Evolutionary conservation across 2,888 invertebrate genomes (phyloP), one percentile per base, ranked within the genome.

Genomic region (Patella depressa): DNA sequence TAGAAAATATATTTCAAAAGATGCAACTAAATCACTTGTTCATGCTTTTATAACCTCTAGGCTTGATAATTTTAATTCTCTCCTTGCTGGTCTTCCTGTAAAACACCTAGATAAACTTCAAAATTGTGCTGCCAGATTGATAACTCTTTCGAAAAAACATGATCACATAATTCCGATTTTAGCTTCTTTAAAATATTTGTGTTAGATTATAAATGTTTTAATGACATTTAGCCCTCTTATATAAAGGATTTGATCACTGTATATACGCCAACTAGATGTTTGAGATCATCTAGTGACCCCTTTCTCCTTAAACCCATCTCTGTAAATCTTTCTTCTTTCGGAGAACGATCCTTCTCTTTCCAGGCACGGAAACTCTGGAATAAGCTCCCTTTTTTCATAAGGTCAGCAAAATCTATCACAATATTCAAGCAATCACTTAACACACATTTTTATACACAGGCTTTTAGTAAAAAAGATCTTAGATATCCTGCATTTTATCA

Each of bases 251-350:
- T 59, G 4, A 29, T 29, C 3, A 29, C 29, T 29, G 29, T 29
- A 29, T n/a, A n/a, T 29, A 29, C 29, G 29, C 29, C 29, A 29
- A 29, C 29, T 29, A 17, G 59, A n/a, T 17, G 17, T n/a, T n/a
- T 19, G 5, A 12, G 59, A 59, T 59, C 59, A n/a, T 3, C 59
- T 59, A 17, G 19, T n/a, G 17, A 59, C 59, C 17, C 17, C 17
- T 29, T 29, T 29, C 59, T 59, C 59, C 59, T 59, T 17, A 59
- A 59, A 59, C 59, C 59, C 19, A 59, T 59, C 11, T 14, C 59
- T 59, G 59, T 59, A 59, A 59, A 59, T n/a, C 59, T 59, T 19
- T 59, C n/a, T 19, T n/a, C 59, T n/a, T 59, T n/a, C 19, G 59
- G 59, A 59, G 59, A 59, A 19, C 59, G 59, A 59, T 12, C 59